Base-by-base conservation (phyloP, 1,140 invertebrate genomes). In the Anthonomus grandis region DNA sequence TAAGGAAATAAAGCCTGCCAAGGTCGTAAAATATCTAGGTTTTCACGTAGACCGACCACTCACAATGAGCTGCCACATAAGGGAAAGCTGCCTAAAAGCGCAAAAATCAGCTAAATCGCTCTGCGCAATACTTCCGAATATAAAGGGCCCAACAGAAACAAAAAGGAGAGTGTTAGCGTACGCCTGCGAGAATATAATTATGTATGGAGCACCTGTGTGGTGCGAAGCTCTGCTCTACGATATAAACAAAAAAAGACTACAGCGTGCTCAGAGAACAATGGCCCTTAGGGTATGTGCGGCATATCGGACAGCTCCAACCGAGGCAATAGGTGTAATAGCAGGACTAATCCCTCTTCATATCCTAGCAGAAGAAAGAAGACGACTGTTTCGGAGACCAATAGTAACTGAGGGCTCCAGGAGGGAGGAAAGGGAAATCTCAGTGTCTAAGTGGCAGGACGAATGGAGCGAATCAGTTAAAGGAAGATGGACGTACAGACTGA, bases 321-420 rank as follows among this genome's bases (percentile, higher is more conserved):
- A 57, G 2, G 62, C 54, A 21, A 44, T 64, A n/a, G 23, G 17
- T 24, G 46, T 66, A 2, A 39, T 66, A 12, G 50, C 50, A 17
- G 38, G 19, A 52, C 37, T 57, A 6, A 49, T 55, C 3, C 64
- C 65, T 2, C 61, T 69, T 4, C 56, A 65, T 8, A 57, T 64
- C 1, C 18, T 64, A 17, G 61, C 51, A 10, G 47, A 57, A 19
- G 61, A 66, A 38, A 44, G n/a, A n/a, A n/a, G n/a, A n/a, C n/a
- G n/a, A n/a, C n/a, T n/a, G n/a, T n/a, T n/a, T n/a, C n/a, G 24
- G n/a, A 49, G 13, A 9, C 6, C 31, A 13, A 21, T 21, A 21
- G 15, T 5, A 44, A 22, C 5, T n/a, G 22, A 27, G 4, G 38
- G 18, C 12, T 15, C 8, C 4, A 50, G 25, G 9, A 51, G 15